phyloP scores from a whole-genome alignment of 2,113 vertebrate genomes.

The Labrus mixtus region DNA sequence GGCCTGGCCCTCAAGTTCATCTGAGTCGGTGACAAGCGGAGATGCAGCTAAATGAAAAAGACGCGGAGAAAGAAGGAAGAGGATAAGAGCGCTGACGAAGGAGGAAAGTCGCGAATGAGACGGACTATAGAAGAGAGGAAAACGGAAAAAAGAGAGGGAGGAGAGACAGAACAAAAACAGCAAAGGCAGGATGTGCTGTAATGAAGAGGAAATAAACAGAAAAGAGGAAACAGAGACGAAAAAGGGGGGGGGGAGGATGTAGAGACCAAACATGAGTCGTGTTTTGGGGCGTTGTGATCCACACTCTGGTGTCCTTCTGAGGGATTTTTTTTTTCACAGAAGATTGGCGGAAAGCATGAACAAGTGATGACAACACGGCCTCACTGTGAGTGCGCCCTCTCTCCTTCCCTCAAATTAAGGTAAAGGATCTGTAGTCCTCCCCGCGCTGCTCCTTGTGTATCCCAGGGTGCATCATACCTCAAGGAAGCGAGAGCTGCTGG shows the following conservation, averaged over 20 bases:
- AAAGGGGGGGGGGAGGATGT: conserved; percentile 35
- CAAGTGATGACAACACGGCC: conserved; percentile 77
- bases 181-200: conserved; percentile 66
- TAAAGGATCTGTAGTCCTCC: conserved; percentile 69
- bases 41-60: conserved; percentile 46
- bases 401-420: conserved; percentile 61
- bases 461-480: conserved; percentile 95
- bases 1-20: conserved; percentile 65
- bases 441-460: conserved; percentile 47
- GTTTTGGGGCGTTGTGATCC: conserved; percentile 67
- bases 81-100: conserved; percentile 55
- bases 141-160: conserved; percentile 2
- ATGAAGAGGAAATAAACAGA: conserved; percentile 62
- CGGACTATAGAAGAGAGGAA: conserved; percentile 24
- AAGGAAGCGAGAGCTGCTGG: conserved; percentile 96
- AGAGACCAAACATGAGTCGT: conserved; percentile 61
- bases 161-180: conserved; percentile 37
- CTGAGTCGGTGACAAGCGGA: conserved; percentile 53
- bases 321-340: conserved; percentile 58
- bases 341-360: conserved; percentile 76
- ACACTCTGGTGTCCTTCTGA: conserved; percentile 69
- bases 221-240: conserved; percentile 62
- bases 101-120: conserved; percentile 43
- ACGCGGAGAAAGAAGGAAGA: conserved; percentile 27
- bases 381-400: conserved; percentile 75